These are phyloP conservation scores for Salticus scenicus DNA, from an alignment of 2,888 invertebrate genomes.

Conservation along the genomic window DNA sequence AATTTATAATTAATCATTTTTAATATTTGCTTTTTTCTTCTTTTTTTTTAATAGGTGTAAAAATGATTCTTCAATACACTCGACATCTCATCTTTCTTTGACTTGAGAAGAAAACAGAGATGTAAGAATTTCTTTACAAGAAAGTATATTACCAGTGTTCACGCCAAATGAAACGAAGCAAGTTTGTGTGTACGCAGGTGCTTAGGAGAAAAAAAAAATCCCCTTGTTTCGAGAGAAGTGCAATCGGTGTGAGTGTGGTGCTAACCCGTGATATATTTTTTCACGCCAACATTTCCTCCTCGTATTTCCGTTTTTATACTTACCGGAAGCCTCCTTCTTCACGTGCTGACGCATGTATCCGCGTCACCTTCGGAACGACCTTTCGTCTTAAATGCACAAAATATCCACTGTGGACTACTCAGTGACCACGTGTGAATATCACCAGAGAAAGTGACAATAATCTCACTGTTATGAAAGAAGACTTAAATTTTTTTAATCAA, in stretches of 20 bases:
- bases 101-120: conserved; percentile 25
- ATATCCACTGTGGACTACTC: not conserved
- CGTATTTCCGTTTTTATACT: not conserved
- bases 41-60: conserved; percentile 27
- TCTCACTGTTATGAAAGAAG: not conserved
- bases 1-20: no score
- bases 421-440: not conserved
- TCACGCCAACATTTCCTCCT: not conserved
- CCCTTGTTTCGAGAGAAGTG: conserved; percentile 47
- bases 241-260: conserved; percentile 67
- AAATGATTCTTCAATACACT: conserved; percentile 29
- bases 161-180: not conserved
- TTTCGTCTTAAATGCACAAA: conserved; percentile 11
- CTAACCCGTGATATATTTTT: conserved; percentile 40
- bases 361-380: not conserved
- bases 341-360: not conserved
- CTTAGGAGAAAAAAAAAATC: not conserved
- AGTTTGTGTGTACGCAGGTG: conserved; percentile 18
- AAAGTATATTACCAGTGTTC: not conserved
- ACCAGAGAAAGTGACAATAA: not conserved
- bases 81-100: conserved; percentile 39
- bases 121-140: not conserved
- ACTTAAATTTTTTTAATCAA: not conserved
- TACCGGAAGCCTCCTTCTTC: not conserved
- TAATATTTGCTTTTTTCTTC: no score